phyloP scores from a whole-genome alignment of 2,113 vertebrate species.

The Oreotrochilus melanogaster region DNA sequence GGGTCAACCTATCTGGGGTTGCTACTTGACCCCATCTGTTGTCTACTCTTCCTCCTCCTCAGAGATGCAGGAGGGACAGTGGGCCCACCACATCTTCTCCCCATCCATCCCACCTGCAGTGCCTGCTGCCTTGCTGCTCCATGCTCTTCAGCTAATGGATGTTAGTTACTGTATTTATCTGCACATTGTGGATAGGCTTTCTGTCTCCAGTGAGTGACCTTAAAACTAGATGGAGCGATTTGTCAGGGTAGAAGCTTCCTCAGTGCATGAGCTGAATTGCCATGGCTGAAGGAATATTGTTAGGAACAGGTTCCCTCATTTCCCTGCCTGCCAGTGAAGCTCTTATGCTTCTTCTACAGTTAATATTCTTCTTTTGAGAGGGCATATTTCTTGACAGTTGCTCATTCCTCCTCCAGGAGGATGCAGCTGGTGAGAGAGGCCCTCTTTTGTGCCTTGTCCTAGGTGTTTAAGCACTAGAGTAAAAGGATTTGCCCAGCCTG shows the following conservation, averaged over 20 bases:
- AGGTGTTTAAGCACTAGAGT: constrained; percentile 15
- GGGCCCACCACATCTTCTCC: neutral
- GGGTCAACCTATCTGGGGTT: neutral
- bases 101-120: neutral
- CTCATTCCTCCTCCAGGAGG: constrained; percentile 22
- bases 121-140: neutral
- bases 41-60: neutral
- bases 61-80: neutral
- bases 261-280: neutral
- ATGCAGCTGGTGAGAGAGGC: constrained; percentile 18
- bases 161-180: neutral
- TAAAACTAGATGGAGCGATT: neutral
- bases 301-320: neutral
- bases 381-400: constrained; percentile 22
- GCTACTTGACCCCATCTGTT: fast-evolving
- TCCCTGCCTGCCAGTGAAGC: neutral
- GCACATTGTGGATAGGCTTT: neutral
- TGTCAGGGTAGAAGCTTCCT: neutral
- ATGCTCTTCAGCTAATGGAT: neutral
- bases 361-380: constrained; percentile 24
- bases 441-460: constrained; percentile 9
- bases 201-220: neutral
- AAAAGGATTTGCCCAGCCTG: constrained; percentile 40
- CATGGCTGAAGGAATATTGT: neutral
- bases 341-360: neutral